Evolutionary conservation across 2,113 vertebrate species (phyloP).

Genomic region (Corvus moneduloides): DNA sequence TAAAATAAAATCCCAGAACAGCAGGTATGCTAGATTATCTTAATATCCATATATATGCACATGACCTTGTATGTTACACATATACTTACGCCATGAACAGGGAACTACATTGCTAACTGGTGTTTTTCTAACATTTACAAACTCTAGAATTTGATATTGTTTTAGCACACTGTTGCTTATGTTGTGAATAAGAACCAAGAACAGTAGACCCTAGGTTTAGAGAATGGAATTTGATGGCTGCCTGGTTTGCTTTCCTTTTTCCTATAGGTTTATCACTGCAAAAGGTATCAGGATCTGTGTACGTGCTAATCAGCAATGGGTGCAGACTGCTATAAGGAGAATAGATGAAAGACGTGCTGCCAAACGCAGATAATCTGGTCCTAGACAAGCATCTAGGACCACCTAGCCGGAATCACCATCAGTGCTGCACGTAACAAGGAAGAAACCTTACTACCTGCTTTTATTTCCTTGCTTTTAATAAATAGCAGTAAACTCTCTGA

Average conservation of each 20-base stretch:
- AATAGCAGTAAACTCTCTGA: background rate
- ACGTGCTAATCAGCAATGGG: slow-evolving; percentile 7
- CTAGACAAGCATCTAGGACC: background rate
- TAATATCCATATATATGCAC: background rate
- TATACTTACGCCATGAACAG: background rate
- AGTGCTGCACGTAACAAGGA: background rate
- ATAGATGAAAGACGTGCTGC: background rate
- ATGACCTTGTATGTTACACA: background rate
- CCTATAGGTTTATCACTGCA: slow-evolving; percentile 47
- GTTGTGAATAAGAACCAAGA: background rate
- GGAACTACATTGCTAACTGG: background rate
- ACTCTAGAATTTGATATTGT: background rate
- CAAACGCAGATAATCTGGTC: background rate
- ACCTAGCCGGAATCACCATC: background rate
- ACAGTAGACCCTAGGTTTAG: background rate
- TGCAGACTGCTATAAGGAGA: background rate
- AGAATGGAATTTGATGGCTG: background rate
- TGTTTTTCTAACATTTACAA: background rate
- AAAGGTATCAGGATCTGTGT: slow-evolving; percentile 55
- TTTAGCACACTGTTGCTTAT: background rate
- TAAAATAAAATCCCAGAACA: background rate
- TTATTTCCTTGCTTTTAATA: background rate
- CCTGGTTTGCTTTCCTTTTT: background rate
- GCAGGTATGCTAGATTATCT: background rate
- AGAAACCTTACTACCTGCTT: background rate